Conservation (phyloP, 2,888 invertebrate genomes). For the Diabrotica balteata region DNA sequence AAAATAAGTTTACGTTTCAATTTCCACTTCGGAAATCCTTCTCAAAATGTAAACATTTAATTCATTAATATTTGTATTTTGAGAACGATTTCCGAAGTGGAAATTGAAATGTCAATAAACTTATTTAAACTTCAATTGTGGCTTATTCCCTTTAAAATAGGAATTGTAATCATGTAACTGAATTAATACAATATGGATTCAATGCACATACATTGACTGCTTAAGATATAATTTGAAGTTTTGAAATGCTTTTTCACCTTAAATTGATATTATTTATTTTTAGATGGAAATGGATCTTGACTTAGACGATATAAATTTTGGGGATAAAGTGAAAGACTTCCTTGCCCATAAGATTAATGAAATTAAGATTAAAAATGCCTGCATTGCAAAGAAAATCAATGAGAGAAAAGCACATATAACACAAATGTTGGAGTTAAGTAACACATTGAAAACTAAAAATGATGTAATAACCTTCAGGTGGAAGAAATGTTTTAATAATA, state of each 20-base stretch:
- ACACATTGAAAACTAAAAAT: slow-evolving; percentile 12
- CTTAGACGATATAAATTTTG: slow-evolving; percentile 45
- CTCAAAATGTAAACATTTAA: too few species aligned
- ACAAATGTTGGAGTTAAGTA: slow-evolving; percentile 13
- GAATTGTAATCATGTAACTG: too few species aligned
- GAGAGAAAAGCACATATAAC: slow-evolving; percentile 31
- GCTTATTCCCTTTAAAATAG: too few species aligned
- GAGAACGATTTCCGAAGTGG: too few species aligned
- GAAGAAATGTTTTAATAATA: slow-evolving; percentile 46
- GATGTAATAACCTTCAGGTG: slow-evolving; percentile 34
- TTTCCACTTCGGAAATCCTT: too few species aligned
- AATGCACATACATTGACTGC: too few species aligned
- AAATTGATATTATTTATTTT: neutral
- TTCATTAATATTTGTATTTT: too few species aligned
- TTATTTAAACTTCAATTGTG: too few species aligned
- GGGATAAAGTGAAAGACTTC: slow-evolving; percentile 44
- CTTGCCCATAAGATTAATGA: slow-evolving; percentile 42
- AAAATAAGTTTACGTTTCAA: too few species aligned
- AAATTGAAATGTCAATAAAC: too few species aligned
- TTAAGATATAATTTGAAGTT: too few species aligned
- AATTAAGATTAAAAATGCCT: slow-evolving; percentile 37
- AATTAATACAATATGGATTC: too few species aligned
- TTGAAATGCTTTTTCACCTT: slow-evolving; percentile 3
- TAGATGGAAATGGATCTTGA: slow-evolving; percentile 37
- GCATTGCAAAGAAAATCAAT: slow-evolving; percentile 34